phyloP scores from a whole-genome alignment of 2,113 vertebrate species.

The Melospiza georgiana region DNA sequence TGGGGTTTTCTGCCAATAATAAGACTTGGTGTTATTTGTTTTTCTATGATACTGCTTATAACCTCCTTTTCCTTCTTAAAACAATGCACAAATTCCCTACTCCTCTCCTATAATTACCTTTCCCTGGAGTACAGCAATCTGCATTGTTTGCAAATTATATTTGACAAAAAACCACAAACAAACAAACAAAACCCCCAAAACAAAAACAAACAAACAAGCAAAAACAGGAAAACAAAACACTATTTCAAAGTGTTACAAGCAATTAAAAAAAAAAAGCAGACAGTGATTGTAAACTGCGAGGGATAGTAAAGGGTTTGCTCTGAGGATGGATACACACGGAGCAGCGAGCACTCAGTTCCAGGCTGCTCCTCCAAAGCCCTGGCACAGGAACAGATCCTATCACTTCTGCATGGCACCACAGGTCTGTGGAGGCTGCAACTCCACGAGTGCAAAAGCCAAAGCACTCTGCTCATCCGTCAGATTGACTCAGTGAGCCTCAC shows the following conservation, averaged over 20 bases:
- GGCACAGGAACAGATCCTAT: not conserved
- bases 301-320: not conserved
- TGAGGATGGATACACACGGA: not conserved
- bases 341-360: not conserved
- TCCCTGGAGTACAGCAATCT: not conserved
- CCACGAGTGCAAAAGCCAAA: not conserved
- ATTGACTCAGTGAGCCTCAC: not conserved
- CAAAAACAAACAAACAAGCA: not conserved
- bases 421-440: not conserved
- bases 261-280: not conserved
- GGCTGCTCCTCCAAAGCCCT: not conserved
- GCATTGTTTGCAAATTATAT: constrained; percentile 31
- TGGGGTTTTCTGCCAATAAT: not conserved
- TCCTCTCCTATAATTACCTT: not conserved
- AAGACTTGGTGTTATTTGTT: not conserved
- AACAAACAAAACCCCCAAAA: not conserved
- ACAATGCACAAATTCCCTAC: not conserved
- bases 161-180: not conserved
- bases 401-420: not conserved
- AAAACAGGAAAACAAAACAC: not conserved
- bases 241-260: not conserved
- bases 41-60: not conserved
- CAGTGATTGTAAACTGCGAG: not conserved
- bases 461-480: not conserved
- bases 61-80: constrained; percentile 17